A percentile compares a stretch with the other conserved stretches of the same genome.
Conservation (phyloP, 2,113 vertebrate species). For the Pogona vitticeps region DNA sequence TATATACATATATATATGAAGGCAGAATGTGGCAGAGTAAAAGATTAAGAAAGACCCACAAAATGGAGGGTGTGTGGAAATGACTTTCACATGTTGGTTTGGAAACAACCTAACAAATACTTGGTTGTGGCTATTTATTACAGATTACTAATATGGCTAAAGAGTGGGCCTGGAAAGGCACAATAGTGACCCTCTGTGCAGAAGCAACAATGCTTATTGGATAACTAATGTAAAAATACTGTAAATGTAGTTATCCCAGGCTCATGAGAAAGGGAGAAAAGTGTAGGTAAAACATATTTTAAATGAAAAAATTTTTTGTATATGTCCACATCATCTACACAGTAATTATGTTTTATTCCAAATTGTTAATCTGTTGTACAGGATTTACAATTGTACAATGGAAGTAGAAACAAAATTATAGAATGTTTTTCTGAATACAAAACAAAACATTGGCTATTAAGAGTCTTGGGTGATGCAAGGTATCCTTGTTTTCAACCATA, state of each 20-base stretch:
- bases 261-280: too few species aligned
- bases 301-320: conserved; percentile 25
- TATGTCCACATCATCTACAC: conserved; percentile 38
- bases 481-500: conserved; percentile 60
- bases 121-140: neutral
- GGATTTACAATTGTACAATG: conserved; percentile 44
- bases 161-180: neutral
- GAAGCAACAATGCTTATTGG: too few species aligned
- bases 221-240: too few species aligned
- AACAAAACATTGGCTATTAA: conserved; percentile 57
- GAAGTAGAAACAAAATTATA: conserved; percentile 15
- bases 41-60: neutral
- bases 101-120: neutral
- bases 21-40: neutral
- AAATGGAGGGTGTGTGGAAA: neutral
- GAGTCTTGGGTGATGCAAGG: conserved; percentile 59
- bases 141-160: neutral
- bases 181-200: too few species aligned
- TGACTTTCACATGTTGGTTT: neutral
- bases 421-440: conserved; percentile 54
- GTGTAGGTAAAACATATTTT: neutral
- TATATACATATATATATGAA: neutral
- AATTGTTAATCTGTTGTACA: conserved; percentile 47
- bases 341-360: conserved; percentile 50
- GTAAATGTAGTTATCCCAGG: too few species aligned